Conservation (phyloP, 2,113 vertebrate genomes). For the Oophaga pumilio region DNA sequence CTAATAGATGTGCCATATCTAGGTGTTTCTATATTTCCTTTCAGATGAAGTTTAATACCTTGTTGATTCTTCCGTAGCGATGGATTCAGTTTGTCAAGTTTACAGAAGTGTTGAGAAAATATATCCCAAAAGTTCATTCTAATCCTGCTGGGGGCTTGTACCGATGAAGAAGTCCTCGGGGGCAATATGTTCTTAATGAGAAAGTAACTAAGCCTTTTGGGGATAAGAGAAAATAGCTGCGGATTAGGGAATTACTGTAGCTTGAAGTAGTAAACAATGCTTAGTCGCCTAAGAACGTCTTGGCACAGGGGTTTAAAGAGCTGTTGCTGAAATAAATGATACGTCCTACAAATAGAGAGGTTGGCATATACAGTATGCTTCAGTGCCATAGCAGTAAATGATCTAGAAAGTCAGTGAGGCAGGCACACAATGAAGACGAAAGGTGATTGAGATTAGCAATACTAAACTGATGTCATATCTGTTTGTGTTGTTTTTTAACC, state of each 20-base stretch:
- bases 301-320: conserved; percentile 51
- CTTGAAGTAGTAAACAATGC: conserved; percentile 54
- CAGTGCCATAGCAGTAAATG: conserved; percentile 23
- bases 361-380: conserved; percentile 41
- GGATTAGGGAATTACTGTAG: conserved; percentile 47
- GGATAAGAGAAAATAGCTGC: conserved; percentile 44
- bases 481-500: background rate
- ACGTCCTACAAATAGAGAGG: conserved; percentile 30
- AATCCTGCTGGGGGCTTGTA: conserved; percentile 46
- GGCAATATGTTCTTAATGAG: conserved; percentile 47
- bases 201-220: conserved; percentile 47
- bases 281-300: conserved; percentile 49
- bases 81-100: conserved; percentile 36
- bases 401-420: conserved; percentile 37
- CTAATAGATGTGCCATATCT: background rate
- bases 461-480: background rate
- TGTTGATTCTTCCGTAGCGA: background rate
- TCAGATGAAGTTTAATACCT: background rate
- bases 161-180: conserved; percentile 43
- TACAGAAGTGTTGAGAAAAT: conserved; percentile 42
- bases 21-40: background rate
- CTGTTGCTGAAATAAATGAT: conserved; percentile 53
- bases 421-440: background rate
- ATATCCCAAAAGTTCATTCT: conserved; percentile 34
- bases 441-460: background rate